Evolutionary conservation across 2,888 invertebrate genomes (phyloP), one percentile per base, ranked within the genome.

Genomic region (Erebia aethiops): DNA sequence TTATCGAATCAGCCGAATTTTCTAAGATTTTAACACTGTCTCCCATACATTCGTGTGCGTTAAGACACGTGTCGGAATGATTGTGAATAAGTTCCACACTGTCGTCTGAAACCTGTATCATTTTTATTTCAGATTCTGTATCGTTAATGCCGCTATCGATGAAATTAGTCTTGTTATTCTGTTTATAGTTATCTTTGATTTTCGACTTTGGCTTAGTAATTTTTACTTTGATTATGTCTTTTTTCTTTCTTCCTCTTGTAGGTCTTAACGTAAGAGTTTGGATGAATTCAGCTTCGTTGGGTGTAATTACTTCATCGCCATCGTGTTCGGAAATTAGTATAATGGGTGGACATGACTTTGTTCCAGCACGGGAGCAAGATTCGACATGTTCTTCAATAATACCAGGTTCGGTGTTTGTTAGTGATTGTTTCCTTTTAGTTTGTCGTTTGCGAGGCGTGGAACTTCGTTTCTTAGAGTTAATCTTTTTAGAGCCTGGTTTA

Each of bases 161-260:
- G 14, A 70, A 62, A 11, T 65, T 70, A 26, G 21, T 51, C 14
- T 60, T 75, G 10, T 54, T 8, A 26, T 61, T 54, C 43, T 66
- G 11, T 71, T 71, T 60, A 57, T 35, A 66, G 67, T 74, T 46
- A 76, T 77, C 21, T 75, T 75, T 16, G 71, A 74, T 78, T 77
- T 83, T 83, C 14, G 58, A 71, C 67, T 79, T 85, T 1, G 92
- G 92, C 71, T 84, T 87, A 11, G 80, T 74, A 76, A 92, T 92
- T 84, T 93, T 92, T 0, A 92, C 91, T 84, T 87, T 91, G 18
- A 92, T 91, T 0, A 92, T 73, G 65, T 91, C 87, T 77, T 90
- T 91, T 77, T 67, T 67, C 5, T 89, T 90, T 65, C 78, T 84
- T 74, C 73, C 84, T 4, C 72, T 75, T 78, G 80, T 84, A 21